phyloP scores from a whole-genome alignment of 2,888 invertebrate species.

The Caenorhabditis sulstoni region DNA sequence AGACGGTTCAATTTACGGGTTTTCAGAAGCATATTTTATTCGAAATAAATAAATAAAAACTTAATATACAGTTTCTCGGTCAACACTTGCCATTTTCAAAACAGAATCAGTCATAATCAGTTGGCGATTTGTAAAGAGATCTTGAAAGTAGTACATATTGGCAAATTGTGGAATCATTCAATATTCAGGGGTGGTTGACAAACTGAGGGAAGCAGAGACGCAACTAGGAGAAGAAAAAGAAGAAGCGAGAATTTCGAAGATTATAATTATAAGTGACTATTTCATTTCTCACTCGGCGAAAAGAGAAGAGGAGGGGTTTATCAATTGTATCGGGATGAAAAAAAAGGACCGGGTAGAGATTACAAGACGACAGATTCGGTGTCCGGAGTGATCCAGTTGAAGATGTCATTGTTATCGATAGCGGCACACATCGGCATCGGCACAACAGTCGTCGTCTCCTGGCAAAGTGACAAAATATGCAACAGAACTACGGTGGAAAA shows the following conservation, averaged over 20 bases:
- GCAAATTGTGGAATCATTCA: no score
- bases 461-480: conserved; percentile 33
- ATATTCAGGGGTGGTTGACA: no score
- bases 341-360: not conserved
- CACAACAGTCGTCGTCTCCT: conserved; percentile 22
- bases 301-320: not conserved
- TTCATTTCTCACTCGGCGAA: not conserved
- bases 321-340: not conserved
- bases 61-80: no score
- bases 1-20: no score
- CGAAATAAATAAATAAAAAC: not conserved
- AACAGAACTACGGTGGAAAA: conserved; percentile 4
- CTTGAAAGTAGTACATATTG: no score
- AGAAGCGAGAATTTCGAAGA: no score
- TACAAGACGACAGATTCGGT: conserved; percentile 60
- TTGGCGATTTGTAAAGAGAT: no score
- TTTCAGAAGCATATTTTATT: conserved; percentile 6
- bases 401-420: conserved; percentile 42
- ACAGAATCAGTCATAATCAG: no score
- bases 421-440: conserved; percentile 22
- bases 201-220: no score
- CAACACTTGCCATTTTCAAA: no score
- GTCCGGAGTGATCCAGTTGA: conserved; percentile 59
- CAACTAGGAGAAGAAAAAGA: no score
- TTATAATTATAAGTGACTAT: not conserved